Conservation (phyloP, 1,140 invertebrate genomes). For the Bemisia tabaci region DNA sequence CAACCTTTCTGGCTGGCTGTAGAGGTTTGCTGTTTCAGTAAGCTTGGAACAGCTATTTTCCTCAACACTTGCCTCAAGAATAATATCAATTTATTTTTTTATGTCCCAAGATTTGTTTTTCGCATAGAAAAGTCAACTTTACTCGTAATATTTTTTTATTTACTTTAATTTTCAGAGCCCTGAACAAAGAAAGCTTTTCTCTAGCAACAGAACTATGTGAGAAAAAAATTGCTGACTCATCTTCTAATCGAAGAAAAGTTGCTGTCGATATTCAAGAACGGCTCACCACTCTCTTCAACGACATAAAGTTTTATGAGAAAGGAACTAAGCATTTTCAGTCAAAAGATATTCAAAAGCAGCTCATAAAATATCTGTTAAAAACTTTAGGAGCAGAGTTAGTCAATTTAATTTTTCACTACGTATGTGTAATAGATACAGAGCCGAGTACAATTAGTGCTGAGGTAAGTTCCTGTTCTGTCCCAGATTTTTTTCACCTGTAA, state of each 20-base stretch:
- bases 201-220: conserved; percentile 54
- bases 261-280: conserved; percentile 69
- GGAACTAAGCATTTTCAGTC: conserved; percentile 51
- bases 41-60: too few species aligned
- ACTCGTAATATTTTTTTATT: too few species aligned
- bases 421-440: conserved; percentile 1
- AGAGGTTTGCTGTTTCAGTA: too few species aligned
- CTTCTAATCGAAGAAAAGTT: conserved; percentile 52
- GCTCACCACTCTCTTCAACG: conserved; percentile 55
- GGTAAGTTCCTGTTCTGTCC: conserved; percentile 24
- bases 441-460: conserved; percentile 30
- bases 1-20: too few species aligned
- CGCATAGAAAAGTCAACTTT: too few species aligned
- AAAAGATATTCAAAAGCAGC: conserved; percentile 44
- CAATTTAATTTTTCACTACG: conserved; percentile 49
- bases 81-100: too few species aligned
- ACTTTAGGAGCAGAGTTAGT: conserved; percentile 67
- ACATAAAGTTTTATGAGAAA: conserved; percentile 74
- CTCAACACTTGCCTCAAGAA: too few species aligned
- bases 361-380: conserved; percentile 71
- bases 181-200: conserved; percentile 39
- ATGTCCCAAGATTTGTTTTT: too few species aligned
- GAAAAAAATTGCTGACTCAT: conserved; percentile 48
- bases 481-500: background rate
- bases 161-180: conserved; percentile 30